Evolutionary conservation across 2,888 invertebrate genomes (phyloP).

Genomic region (Drosophila planitibia): DNA sequence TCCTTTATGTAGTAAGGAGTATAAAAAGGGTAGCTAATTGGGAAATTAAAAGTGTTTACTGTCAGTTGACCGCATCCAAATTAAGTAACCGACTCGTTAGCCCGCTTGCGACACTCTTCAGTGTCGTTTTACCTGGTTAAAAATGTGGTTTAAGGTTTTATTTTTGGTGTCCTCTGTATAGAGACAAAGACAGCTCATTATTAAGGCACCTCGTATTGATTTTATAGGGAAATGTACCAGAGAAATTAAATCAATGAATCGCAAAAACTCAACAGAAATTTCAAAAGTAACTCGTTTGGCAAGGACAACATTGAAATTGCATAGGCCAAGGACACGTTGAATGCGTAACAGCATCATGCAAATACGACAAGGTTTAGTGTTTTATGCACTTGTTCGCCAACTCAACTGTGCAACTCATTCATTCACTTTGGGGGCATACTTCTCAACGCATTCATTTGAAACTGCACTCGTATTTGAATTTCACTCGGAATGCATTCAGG

Average conservation of each 20-base stretch:
- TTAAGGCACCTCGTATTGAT: not conserved
- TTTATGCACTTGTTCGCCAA: conserved; percentile 33
- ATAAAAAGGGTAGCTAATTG: not conserved
- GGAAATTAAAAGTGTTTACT: not conserved
- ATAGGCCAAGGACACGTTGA: conserved; percentile 41
- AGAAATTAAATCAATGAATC: not conserved
- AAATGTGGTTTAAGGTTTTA: not conserved
- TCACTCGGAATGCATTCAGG: conserved; percentile 49
- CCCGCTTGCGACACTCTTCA: not conserved
- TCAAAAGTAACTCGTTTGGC: not conserved
- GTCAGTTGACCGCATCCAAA: conserved; percentile 12
- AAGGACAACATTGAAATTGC: conserved; percentile 15
- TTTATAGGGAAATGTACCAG: not conserved
- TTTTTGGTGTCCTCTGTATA: not conserved
- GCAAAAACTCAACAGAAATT: not conserved
- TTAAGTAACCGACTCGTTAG: conserved; percentile 17
- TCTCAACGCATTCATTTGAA: conserved; percentile 48
- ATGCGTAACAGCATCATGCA: conserved; percentile 11
- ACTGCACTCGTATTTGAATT: conserved; percentile 42
- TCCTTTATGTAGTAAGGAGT: not conserved
- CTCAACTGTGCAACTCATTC: conserved; percentile 43
- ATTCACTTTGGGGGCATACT: conserved; percentile 32
- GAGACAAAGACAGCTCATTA: not conserved
- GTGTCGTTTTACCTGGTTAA: not conserved
- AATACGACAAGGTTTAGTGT: conserved; percentile 4